These are phyloP conservation scores for Shinisaurus crocodilurus DNA, from an alignment of 2,113 vertebrate species.

Conservation along the genomic window DNA sequence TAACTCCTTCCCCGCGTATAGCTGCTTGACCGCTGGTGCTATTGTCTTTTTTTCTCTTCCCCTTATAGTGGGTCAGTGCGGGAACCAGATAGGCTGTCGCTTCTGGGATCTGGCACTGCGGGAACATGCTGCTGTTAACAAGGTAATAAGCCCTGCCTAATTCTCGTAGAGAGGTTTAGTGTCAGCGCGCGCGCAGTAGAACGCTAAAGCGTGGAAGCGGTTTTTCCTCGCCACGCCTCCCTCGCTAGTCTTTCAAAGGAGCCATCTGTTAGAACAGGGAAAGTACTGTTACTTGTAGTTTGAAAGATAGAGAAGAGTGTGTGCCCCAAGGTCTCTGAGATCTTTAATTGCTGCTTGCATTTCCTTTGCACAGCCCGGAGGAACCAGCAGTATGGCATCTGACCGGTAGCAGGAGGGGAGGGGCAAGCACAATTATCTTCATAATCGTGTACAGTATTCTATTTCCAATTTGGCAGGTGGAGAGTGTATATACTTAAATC, in stretches of 20 bases:
- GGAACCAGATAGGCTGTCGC: slow-evolving; percentile 95
- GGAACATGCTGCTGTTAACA: slow-evolving; percentile 91
- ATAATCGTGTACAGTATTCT: too few species aligned
- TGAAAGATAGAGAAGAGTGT: too few species aligned
- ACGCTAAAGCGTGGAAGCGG: too few species aligned
- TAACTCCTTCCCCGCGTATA: accelerated
- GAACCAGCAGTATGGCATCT: too few species aligned
- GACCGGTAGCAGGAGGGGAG: too few species aligned
- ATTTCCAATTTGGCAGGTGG: neutral
- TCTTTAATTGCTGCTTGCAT: too few species aligned
- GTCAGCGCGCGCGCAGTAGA: neutral
- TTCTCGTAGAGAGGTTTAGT: too few species aligned
- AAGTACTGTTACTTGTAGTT: too few species aligned
- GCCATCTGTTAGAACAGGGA: too few species aligned
- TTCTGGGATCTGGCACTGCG: slow-evolving; percentile 95
- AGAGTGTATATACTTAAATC: neutral
- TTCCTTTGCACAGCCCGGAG: too few species aligned
- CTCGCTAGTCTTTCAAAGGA: neutral
- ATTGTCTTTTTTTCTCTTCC: neutral
- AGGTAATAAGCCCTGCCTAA: slow-evolving; percentile 78
- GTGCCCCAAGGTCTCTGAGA: too few species aligned
- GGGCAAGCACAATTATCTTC: too few species aligned
- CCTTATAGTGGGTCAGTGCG: slow-evolving; percentile 91
- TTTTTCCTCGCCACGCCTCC: neutral
- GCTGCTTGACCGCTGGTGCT: accelerated